phyloP scores from a whole-genome alignment of 1,140 invertebrate genomes.

The Heliconius hewitsoni region DNA sequence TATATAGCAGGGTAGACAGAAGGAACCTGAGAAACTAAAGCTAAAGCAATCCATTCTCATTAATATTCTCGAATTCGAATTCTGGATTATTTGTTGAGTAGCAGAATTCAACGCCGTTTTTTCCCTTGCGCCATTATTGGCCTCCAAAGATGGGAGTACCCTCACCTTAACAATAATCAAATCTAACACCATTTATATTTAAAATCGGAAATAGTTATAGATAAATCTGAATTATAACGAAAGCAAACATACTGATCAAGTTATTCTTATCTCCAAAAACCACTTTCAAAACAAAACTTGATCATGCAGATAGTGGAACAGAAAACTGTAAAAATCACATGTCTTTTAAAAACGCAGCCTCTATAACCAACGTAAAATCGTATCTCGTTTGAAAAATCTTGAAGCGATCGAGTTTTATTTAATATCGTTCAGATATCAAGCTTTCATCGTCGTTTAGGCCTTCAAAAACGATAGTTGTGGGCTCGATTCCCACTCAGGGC shows the following conservation, averaged over 20 bases:
- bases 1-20: no score
- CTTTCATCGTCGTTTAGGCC: no score
- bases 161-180: no score
- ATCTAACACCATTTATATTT: background rate
- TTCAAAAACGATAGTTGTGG: no score
- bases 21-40: no score
- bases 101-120: no score
- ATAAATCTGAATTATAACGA: background rate
- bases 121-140: no score
- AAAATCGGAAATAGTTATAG: background rate
- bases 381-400: background rate
- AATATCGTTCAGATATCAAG: background rate
- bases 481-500: no score
- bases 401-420: background rate
- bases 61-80: no score
- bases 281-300: conserved; percentile 16
- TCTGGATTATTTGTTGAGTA: no score
- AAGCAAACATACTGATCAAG: background rate
- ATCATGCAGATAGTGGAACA: conserved; percentile 3
- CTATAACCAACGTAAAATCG: background rate
- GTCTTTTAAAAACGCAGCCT: background rate
- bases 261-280: conserved; percentile 8
- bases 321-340: background rate
- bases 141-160: no score
- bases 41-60: no score